Evolutionary conservation across 1,140 invertebrate species (phyloP).

Genomic region (Cydia amplana): DNA sequence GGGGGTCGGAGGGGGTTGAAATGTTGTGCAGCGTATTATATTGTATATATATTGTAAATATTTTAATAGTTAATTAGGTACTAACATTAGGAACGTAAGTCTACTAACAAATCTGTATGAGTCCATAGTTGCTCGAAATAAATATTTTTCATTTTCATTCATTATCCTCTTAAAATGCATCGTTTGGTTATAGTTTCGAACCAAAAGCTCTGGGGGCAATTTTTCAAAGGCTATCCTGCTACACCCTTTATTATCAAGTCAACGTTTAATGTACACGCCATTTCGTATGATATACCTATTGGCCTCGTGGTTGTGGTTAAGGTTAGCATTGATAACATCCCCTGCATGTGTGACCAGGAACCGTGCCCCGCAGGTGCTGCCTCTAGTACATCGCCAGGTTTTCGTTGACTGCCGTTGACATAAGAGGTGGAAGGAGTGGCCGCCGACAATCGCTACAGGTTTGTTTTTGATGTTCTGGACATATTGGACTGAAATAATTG

Average conservation of each 20-base stretch:
- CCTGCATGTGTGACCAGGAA: not conserved
- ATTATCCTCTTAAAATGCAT: too few relatives aligned
- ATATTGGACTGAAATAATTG: not conserved
- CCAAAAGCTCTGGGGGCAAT: too few relatives aligned
- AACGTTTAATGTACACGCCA: conserved; percentile 27
- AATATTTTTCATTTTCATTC: too few relatives aligned
- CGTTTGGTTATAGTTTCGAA: too few relatives aligned
- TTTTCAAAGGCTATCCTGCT: too few relatives aligned
- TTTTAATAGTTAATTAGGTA: too few relatives aligned
- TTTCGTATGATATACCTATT: conserved; percentile 31
- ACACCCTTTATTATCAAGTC: not conserved
- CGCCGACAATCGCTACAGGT: not conserved
- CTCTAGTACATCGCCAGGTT: not conserved
- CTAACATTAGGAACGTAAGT: too few relatives aligned
- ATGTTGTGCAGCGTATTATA: too few relatives aligned
- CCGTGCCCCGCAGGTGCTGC: not conserved
- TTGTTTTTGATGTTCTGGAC: not conserved
- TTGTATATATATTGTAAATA: too few relatives aligned
- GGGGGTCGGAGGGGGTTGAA: too few relatives aligned
- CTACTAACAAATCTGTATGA: too few relatives aligned
- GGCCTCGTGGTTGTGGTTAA: conserved; percentile 36
- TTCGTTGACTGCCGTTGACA: not conserved
- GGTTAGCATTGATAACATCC: not conserved
- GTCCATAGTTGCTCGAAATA: too few relatives aligned
- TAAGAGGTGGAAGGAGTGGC: not conserved